These are phyloP conservation scores for Maniola jurtina DNA, from an alignment of 1,140 invertebrate species.

Conservation along the genomic window DNA sequence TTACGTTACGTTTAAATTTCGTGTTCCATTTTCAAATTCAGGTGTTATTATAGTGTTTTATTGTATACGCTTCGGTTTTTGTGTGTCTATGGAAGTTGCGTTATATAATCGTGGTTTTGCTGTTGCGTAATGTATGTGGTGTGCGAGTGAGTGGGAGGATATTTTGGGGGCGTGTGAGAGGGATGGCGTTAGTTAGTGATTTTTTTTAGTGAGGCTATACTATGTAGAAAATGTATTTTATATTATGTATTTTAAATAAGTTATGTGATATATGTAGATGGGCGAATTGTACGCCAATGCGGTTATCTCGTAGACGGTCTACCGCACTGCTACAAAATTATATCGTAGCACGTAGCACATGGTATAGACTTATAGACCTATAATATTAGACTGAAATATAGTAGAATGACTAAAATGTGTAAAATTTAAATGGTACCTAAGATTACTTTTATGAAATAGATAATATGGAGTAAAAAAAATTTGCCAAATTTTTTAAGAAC, in stretches of 20 bases:
- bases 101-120: constrained; percentile 30
- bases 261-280: not conserved
- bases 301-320: constrained; percentile 1
- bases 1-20: constrained; percentile 33
- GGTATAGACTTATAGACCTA: no score
- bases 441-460: no score
- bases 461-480: no score
- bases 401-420: no score
- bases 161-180: constrained; percentile 27
- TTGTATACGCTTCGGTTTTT: constrained; percentile 4
- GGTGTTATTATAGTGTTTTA: constrained; percentile 23
- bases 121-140: constrained; percentile 40
- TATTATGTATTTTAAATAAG: constrained; percentile 16
- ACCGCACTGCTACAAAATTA: not conserved
- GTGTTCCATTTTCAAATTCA: constrained; percentile 23
- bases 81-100: constrained; percentile 20
- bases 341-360: not conserved
- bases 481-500: no score
- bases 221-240: constrained; percentile 7
- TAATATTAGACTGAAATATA: no score
- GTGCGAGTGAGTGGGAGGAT: constrained; percentile 39
- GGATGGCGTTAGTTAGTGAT: constrained; percentile 29
- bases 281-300: constrained; percentile 20
- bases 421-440: no score
- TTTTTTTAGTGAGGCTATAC: constrained; percentile 10